phyloP scores from a whole-genome alignment of 2,797 vertebrate species.

The Melanotaenia maccullochi region DNA sequence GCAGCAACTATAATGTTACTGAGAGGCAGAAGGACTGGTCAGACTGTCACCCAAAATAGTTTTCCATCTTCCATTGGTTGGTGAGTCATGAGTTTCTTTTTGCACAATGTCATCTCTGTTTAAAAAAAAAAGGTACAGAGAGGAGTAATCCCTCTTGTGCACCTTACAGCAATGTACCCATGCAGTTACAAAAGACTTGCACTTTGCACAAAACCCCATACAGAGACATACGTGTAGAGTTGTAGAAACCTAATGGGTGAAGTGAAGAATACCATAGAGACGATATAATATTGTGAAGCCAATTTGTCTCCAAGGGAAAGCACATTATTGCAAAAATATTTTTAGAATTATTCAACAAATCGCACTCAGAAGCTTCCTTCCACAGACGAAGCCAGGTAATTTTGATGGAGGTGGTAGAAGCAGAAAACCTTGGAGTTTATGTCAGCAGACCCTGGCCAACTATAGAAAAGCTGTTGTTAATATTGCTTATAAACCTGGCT shows the following conservation, averaged over 20 bases:
- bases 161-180: conserved; percentile 19
- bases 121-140: neutral
- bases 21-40: conserved; percentile 23
- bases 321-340: neutral
- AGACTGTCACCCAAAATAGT: conserved; percentile 23
- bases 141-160: neutral
- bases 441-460: neutral
- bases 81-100: conserved; percentile 40
- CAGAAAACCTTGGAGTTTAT: neutral
- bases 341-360: neutral
- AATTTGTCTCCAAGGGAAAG: neutral
- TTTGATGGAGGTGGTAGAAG: neutral
- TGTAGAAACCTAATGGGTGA: conserved; percentile 14
- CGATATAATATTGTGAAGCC: neutral
- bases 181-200: conserved; percentile 6
- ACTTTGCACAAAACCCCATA: conserved; percentile 6
- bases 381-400: neutral
- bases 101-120: conserved; percentile 1
- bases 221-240: conserved; percentile 4
- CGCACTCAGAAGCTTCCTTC: neutral
- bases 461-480: neutral
- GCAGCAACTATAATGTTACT: conserved; percentile 7
- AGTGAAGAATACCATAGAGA: conserved; percentile 2
- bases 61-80: conserved; percentile 15
- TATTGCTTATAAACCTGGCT: neutral